These are phyloP conservation scores for Gila orcuttii DNA, from an alignment of 2,113 vertebrate species.

Conservation along the genomic window DNA sequence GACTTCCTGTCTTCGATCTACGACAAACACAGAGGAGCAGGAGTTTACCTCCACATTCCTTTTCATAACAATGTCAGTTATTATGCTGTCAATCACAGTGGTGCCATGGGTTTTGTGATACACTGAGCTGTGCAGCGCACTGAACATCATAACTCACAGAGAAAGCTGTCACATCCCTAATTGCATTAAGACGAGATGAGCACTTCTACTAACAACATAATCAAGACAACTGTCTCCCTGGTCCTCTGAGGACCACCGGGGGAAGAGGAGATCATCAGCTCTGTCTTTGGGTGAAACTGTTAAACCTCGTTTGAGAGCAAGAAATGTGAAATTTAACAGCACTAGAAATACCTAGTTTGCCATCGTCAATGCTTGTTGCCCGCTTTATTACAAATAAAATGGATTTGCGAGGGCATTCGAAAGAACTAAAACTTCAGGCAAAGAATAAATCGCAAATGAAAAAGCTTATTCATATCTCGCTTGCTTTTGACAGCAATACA, in stretches of 20 bases:
- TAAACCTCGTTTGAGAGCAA: conserved; percentile 51
- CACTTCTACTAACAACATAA: conserved; percentile 68
- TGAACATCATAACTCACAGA: conserved; percentile 50
- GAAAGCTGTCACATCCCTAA: conserved; percentile 62
- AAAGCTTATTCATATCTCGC: neutral
- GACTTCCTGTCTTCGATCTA: neutral
- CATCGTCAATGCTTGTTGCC: neutral
- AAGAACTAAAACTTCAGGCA: neutral
- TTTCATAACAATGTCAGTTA: conserved; percentile 44
- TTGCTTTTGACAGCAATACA: conserved; percentile 2
- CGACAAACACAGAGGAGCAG: neutral
- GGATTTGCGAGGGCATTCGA: neutral
- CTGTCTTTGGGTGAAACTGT: conserved; percentile 43
- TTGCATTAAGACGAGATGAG: conserved; percentile 69
- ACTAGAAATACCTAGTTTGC: neutral
- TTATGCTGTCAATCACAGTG: conserved; percentile 35
- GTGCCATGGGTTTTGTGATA: conserved; percentile 38
- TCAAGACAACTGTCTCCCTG: conserved; percentile 65
- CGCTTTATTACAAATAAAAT: neutral
- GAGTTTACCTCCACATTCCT: conserved; percentile 36
- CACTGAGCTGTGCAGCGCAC: conserved; percentile 7
- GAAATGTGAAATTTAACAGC: neutral
- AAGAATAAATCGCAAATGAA: conserved; percentile 9
- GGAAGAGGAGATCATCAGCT: neutral
- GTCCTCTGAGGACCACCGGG: conserved; percentile 63